These are phyloP conservation scores for Pteronura brasiliensis DNA, from an alignment of 2,113 vertebrate species.

Conservation along the genomic window DNA sequence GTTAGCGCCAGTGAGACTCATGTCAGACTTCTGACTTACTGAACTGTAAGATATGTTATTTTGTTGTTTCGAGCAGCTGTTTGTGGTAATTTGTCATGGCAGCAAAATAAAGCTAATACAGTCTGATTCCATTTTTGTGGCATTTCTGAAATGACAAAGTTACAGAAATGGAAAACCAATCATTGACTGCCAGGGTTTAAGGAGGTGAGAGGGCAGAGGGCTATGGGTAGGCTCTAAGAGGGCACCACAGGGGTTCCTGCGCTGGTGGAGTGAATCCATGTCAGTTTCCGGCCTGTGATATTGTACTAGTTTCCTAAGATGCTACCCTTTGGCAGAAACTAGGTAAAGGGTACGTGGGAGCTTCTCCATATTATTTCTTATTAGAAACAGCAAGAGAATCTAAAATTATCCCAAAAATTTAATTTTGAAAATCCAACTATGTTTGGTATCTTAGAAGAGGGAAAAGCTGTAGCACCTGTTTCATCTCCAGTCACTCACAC, in stretches of 20 bases:
- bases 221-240: background rate
- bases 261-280: background rate
- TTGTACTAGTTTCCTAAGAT: background rate
- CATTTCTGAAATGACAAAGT: background rate
- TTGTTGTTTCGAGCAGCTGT: background rate
- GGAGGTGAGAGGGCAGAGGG: background rate
- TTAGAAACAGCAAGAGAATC: background rate
- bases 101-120: background rate
- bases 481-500: background rate
- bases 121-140: background rate
- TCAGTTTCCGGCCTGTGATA: background rate
- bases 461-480: background rate
- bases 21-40: background rate
- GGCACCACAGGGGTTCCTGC: background rate
- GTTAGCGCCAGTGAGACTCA: background rate
- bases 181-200: background rate
- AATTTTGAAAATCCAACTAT: background rate
- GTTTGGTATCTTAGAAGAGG: background rate
- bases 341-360: background rate
- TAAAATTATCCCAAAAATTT: background rate
- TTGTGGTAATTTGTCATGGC: background rate
- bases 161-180: background rate
- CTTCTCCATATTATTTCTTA: background rate
- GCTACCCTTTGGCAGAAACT: background rate
- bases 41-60: no score